Conservation (phyloP, 2,797 vertebrate species). For the Anguilla megastoma region DNA sequence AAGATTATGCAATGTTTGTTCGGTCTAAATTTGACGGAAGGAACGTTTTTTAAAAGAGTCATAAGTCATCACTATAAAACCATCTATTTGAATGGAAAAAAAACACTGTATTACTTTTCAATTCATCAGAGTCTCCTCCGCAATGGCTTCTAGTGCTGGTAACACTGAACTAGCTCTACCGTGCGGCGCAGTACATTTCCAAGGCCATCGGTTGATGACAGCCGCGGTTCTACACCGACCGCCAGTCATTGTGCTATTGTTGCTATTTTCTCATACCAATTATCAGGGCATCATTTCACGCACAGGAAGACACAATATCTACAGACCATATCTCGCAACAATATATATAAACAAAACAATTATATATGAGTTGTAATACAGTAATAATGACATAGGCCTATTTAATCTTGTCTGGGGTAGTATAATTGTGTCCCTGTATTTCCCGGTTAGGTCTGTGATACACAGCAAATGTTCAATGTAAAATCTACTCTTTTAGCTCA, state of each 20-base stretch:
- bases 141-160: not conserved
- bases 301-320: not conserved
- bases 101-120: not conserved
- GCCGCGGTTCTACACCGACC: not conserved
- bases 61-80: not conserved
- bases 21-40: not conserved
- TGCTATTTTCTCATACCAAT: not conserved
- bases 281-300: not conserved
- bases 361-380: not conserved
- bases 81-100: not conserved
- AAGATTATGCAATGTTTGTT: not conserved
- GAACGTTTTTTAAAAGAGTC: not conserved
- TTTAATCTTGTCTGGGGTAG: not conserved
- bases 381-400: not conserved
- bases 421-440: not conserved
- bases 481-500: not conserved
- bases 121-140: not conserved
- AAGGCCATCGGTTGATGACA: not conserved
- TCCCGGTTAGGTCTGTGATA: not conserved
- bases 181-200: not conserved
- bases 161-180: not conserved
- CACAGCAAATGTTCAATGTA: not conserved
- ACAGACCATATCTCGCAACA: not conserved
- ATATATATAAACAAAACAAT: not conserved
- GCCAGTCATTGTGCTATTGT: not conserved